Percentiles rank a stretch among this genome's conserved stretches.
Conservation (phyloP, 2,797 vertebrate genomes). For the Sebastes jordani region DNA sequence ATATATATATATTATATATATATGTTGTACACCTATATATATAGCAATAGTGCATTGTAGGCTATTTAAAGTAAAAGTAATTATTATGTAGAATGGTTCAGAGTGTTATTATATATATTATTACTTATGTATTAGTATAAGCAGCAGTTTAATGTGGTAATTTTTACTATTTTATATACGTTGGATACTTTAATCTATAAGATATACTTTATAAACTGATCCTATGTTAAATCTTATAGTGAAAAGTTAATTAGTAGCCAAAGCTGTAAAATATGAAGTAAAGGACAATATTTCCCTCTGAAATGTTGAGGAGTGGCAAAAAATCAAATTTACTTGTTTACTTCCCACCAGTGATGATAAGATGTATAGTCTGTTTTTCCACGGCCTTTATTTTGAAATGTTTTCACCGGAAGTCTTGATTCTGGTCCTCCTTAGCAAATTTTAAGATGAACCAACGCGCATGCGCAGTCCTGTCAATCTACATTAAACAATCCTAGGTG, state of each 20-base stretch:
- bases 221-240: neutral
- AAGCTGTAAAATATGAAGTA: neutral
- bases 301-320: neutral
- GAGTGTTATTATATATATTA: neutral
- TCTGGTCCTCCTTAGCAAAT: neutral
- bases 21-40: too few species aligned
- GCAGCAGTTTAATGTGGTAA: neutral
- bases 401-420: constrained; percentile 37
- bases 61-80: neutral
- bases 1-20: too few species aligned
- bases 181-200: neutral
- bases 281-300: neutral
- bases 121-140: neutral
- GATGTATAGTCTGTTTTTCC: accelerated
- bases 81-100: neutral
- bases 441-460: constrained; percentile 23
- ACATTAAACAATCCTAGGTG: constrained; percentile 44
- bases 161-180: neutral
- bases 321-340: neutral
- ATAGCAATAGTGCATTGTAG: too few species aligned
- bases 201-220: neutral
- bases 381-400: constrained; percentile 42
- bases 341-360: neutral
- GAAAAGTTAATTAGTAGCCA: neutral
- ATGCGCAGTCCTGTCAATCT: constrained; percentile 56